These are phyloP conservation scores for Darevskia mixta DNA, from an alignment of 2,797 vertebrate species.

Conservation along the genomic window DNA sequence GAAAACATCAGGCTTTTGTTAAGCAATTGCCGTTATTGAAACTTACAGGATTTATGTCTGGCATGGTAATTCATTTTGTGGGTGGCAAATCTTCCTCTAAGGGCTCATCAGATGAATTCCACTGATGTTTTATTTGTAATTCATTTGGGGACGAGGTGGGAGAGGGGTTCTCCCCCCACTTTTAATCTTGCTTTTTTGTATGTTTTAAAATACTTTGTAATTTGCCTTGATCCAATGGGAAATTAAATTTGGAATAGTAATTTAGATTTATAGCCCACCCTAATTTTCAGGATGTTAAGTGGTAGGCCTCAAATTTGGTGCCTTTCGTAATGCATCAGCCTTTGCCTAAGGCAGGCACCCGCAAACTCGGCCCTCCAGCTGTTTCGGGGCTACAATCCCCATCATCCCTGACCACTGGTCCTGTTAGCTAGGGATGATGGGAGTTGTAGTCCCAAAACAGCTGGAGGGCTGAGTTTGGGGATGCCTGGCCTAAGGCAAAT, in stretches of 20 bases:
- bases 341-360: not conserved
- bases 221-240: not conserved
- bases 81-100: slow-evolving; percentile 26
- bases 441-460: too few relatives aligned
- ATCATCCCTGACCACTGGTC: too few relatives aligned
- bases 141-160: not conserved
- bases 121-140: slow-evolving; percentile 2
- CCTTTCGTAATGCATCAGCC: not conserved
- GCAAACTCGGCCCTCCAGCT: too few relatives aligned
- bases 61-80: slow-evolving; percentile 10
- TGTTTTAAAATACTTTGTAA: not conserved
- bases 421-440: too few relatives aligned
- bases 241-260: not conserved
- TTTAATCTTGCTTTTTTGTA: not conserved
- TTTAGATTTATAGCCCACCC: not conserved
- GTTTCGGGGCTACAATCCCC: too few relatives aligned
- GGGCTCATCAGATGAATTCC: not conserved
- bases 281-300: not conserved
- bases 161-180: too few relatives aligned
- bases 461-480: too few relatives aligned
- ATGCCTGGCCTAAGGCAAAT: not conserved
- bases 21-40: not conserved
- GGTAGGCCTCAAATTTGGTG: not conserved
- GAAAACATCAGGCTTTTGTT: slow-evolving; percentile 29
- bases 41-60: not conserved